A percentile compares a stretch with the other conserved stretches of the same genome.
Evolutionary conservation across 2,797 vertebrate genomes (phyloP).

Genomic region (Lagorchestes hirsutus): DNA sequence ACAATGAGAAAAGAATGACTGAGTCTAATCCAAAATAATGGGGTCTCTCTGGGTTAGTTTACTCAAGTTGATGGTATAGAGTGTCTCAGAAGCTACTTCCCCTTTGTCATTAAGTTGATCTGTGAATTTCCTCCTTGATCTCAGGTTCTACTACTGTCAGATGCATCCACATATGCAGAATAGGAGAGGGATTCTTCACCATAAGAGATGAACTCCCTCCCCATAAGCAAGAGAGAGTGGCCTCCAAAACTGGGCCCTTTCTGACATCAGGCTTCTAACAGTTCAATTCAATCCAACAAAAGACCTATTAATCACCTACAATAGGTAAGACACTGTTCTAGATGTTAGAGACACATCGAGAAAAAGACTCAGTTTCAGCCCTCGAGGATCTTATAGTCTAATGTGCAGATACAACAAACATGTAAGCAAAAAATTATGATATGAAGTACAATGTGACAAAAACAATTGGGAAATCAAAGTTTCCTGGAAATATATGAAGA

Average conservation of each 20-base stretch:
- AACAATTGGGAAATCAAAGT: not conserved
- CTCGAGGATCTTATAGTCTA: not conserved
- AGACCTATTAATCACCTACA: not conserved
- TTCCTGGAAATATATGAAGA: not conserved
- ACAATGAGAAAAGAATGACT: conserved; percentile 8
- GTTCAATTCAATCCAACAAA: not conserved
- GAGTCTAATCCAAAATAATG: conserved; percentile 11
- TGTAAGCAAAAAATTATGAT: not conserved
- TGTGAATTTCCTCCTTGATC: not conserved
- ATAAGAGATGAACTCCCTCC: not conserved
- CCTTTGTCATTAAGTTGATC: not conserved
- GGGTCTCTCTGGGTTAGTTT: not conserved
- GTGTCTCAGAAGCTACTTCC: not conserved
- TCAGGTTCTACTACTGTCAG: not conserved
- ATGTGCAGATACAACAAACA: not conserved
- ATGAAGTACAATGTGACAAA: not conserved
- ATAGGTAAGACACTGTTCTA: not conserved
- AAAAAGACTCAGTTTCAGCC: not conserved
- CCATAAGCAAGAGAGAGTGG: not conserved
- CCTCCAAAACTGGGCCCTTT: not conserved
- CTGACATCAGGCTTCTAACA: not conserved
- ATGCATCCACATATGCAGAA: not conserved
- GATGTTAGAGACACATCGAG: not conserved
- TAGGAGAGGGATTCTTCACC: not conserved
- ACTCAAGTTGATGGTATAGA: not conserved